Base-by-base conservation (phyloP, 2,888 invertebrate species). In the Zeuzera pyrina region DNA sequence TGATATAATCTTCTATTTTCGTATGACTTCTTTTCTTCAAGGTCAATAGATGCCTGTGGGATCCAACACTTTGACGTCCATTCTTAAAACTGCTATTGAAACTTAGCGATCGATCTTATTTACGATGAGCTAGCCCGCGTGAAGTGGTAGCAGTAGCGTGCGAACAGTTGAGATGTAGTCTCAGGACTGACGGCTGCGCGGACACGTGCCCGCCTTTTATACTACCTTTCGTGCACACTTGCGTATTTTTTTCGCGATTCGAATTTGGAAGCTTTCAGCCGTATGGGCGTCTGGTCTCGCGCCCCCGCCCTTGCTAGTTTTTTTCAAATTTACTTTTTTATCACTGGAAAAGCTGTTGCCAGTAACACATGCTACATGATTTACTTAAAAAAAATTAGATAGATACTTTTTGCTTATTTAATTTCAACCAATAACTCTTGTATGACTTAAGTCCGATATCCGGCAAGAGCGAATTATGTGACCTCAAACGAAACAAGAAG, bases 241-340 rank as follows among this genome's bases (percentile, higher is more conserved):
- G 76, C 72, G 66, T 64, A 72, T 79, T 74, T 78, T 67, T 78
- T 83, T 76, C 65, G 78, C 76, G 65, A 70, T 73, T 72, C 58
- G 67, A 78, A 73, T 79, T 79, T 77, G 74, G 78, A 74, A 77
- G 78, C 77, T 81, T 79, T 78, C 77, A 77, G 78, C 71, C 65
- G 71, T 69, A 72, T 73, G 74, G 69, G 66, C 65, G 64, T 59
- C 52, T 47, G 61, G 54, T 58, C 64, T 67, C 72, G 74, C 74
- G 71, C 67, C 71, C 77, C 79, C 78, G 72, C 77, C 79, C 78
- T 72, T 58, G 62, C 21, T 4, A 12, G 2, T 12, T 12, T 25
- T 25, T 25, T 25, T 25, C n/a, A n/a, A n/a, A n/a, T n/a, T n/a
- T n/a, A n/a, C n/a, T n/a, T n/a, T n/a, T n/a, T n/a, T n/a, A n/a